Conservation (phyloP, 2,888 invertebrate genomes). For the Folsomia manolachei region DNA sequence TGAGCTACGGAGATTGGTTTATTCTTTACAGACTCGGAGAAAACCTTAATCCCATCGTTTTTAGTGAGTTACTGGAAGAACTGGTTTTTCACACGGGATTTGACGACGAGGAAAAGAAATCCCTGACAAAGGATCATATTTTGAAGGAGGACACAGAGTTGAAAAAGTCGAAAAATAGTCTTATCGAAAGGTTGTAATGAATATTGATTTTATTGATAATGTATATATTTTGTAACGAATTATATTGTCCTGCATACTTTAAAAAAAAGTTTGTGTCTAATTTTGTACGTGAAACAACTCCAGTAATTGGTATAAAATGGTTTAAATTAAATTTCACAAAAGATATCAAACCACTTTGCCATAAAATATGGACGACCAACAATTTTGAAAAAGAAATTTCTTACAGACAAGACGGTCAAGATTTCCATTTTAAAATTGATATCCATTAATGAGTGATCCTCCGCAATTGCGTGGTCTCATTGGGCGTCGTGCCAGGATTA, state of each 20-base stretch:
- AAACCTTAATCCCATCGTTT: slow-evolving; percentile 42
- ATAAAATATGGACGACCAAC: no score
- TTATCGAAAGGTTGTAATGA: not conserved
- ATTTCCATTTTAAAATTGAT: no score
- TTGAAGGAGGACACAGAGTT: not conserved
- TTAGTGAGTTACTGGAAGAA: slow-evolving; percentile 38
- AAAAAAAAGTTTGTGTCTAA: no score
- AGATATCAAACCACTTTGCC: no score
- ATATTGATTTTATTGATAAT: not conserved
- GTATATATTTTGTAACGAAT: not conserved
- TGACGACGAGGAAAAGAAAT: not conserved
- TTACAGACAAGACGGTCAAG: no score
- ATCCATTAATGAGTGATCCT: slow-evolving; percentile 31
- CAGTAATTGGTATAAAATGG: no score
- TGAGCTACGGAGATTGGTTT: slow-evolving; percentile 42
- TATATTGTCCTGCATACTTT: no score
- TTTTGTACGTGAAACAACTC: no score
- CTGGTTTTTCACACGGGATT: not conserved
- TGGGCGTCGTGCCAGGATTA: slow-evolving; percentile 20
- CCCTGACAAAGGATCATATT: not conserved
- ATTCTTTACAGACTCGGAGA: slow-evolving; percentile 36
- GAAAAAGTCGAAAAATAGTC: not conserved
- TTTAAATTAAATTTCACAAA: no score
- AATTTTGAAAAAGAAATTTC: no score
- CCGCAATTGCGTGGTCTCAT: slow-evolving; percentile 26